A percentile compares a stretch with the other conserved stretches of the same genome.
These are phyloP conservation scores for Callimorpha dominula DNA, from an alignment of 2,888 invertebrate genomes.

Conservation along the genomic window DNA sequence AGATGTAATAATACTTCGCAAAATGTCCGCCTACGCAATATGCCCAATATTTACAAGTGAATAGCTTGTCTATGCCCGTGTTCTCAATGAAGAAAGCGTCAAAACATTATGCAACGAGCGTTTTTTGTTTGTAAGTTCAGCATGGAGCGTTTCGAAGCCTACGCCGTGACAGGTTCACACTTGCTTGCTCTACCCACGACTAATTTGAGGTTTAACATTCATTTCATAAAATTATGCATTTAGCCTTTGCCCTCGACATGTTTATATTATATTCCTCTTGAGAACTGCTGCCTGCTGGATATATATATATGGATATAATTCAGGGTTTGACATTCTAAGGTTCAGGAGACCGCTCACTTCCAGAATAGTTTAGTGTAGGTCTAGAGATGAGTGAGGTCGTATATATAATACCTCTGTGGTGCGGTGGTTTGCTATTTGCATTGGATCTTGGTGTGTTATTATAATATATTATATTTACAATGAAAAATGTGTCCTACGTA, in stretches of 20 bases:
- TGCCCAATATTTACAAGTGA: slow-evolving; percentile 45
- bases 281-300: background rate
- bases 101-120: slow-evolving; percentile 40
- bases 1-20: background rate
- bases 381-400: no score
- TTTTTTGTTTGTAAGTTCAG: slow-evolving; percentile 30
- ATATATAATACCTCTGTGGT: no score
- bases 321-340: no score
- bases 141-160: slow-evolving; percentile 34
- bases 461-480: no score
- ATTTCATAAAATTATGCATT: background rate
- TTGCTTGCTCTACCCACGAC: slow-evolving; percentile 10
- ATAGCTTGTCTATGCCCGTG: slow-evolving; percentile 34
- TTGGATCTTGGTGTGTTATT: no score
- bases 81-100: slow-evolving; percentile 52
- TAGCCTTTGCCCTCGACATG: background rate
- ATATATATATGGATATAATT: no score
- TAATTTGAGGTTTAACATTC: slow-evolving; percentile 10
- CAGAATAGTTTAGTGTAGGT: no score
- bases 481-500: no score
- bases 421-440: no score
- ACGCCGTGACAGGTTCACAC: slow-evolving; percentile 17
- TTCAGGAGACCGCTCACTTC: no score
- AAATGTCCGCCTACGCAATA: slow-evolving; percentile 20
- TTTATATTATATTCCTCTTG: background rate